These are phyloP conservation scores for Anseranas semipalmata DNA, from an alignment of 2,113 vertebrate species.

Conservation along the genomic window DNA sequence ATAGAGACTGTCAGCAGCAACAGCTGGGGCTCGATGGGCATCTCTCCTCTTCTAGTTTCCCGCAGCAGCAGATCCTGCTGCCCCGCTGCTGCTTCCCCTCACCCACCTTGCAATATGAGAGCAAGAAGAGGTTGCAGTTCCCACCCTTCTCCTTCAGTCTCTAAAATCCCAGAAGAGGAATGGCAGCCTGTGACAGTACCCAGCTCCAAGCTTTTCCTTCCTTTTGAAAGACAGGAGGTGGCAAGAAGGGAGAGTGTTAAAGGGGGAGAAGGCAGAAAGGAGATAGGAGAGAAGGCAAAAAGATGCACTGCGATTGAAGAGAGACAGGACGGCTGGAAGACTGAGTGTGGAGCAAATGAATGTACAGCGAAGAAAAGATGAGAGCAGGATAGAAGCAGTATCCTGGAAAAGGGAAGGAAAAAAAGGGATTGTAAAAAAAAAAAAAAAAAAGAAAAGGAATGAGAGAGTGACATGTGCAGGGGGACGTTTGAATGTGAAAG, in stretches of 20 bases:
- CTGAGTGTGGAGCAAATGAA: not conserved
- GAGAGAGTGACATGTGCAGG: not conserved
- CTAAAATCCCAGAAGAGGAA: not conserved
- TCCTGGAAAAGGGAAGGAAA: not conserved
- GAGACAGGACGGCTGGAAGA: not conserved
- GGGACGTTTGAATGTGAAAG: not conserved
- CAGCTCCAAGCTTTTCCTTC: not conserved
- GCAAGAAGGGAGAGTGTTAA: not conserved
- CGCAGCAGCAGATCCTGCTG: not conserved
- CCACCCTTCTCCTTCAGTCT: not conserved
- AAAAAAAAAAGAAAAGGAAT: not conserved
- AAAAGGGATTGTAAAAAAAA: not conserved
- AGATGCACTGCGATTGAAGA: not conserved
- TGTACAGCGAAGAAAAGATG: not conserved
- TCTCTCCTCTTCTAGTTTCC: not conserved
- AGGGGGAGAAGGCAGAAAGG: not conserved
- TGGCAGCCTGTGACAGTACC: rapidly evolving
- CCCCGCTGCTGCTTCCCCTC: not conserved
- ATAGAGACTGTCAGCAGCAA: not conserved
- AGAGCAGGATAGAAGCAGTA: not conserved
- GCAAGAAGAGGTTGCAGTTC: not conserved
- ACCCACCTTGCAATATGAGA: not conserved
- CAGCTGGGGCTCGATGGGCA: rapidly evolving
- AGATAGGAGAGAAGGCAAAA: not conserved
- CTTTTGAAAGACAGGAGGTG: not conserved